Evolutionary conservation across 2,113 vertebrate species (phyloP), one percentile per base, ranked within the genome.

Genomic region (Ursus arctos): DNA sequence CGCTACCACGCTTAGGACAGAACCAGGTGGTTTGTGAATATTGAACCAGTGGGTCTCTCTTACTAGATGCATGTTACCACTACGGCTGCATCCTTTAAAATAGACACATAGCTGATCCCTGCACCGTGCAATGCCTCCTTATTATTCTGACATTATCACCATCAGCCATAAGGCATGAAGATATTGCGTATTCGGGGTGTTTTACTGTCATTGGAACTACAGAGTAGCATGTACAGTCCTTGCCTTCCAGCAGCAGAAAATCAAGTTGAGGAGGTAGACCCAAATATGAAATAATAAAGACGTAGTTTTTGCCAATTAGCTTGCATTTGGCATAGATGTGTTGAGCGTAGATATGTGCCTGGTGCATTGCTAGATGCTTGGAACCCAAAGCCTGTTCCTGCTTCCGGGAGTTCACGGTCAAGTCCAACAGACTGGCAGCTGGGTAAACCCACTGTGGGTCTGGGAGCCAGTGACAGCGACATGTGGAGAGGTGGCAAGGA

Each of bases 401-500:
- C 12, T 57, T 57, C 79, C 4, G 5, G 3, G 57, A 61, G 12
- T 51, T 19, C 14, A 2, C 0, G 1, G 21, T 4, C 43, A 1
- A 14, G 11, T 22, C 18, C 7, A 3, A 77, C 55, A 55, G 24
- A 11, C 10, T 1, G 43, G 14, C 49, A n/a, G 12, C 71, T 13
- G 18, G n/a, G 15, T 3, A 4, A 31, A 3, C 15, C 36, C 2
- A 0, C 7, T 13, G 6, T 10, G 31, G n/a, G 13, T 19, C 9
- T 21, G 19, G 2, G 22, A 24, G 63, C 18, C 18, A 3, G 14
- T 28, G 9, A 0, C 0, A 26, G 4, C 14, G 28, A 33, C 6
- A 0, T n/a, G 22, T 4, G 2, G 53, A 31, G 47, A 11, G 11
- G 7, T 0, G 16, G 0, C 4, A 0, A 2, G 79, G 13, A 4